Evolutionary conservation across 2,888 invertebrate genomes (phyloP), one percentile per base, ranked within the genome.

Genomic region (Pteria penguin): DNA sequence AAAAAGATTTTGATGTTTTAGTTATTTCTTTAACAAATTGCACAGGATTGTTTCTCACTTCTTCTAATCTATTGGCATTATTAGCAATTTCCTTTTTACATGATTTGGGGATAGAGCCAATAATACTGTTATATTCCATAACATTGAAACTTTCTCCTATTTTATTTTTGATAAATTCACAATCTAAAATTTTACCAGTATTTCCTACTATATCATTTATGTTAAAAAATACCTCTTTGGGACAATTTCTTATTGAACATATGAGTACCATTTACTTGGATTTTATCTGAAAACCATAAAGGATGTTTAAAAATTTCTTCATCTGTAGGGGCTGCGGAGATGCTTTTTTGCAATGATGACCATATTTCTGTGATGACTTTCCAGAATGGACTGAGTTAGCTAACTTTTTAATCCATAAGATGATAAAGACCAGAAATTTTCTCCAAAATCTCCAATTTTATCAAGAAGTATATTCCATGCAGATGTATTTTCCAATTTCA

Each of bases 381-480:
- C 70, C 70, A 70, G 52, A 70, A n/a, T n/a, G n/a, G n/a, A n/a
- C n/a, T n/a, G n/a, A n/a, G 57, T 18, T 45, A 27, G 8, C 45
- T 45, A 5, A 29, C 18, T 14, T 27, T 27, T n/a, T n/a, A 61
- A 36, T 27, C 61, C 70, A 22, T 22, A 18, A 29, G 26, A 29
- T 45, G 60, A 45, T 60, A 61, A 36, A 24, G 36, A 27, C 61
- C 70, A 70, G 27, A 61, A 57, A 27, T 70, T 45, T 60, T 33
- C 70, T 29, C 61, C 61, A 36, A 69, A 31, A 18, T 58, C 32
- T 3, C 24, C 57, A n/a, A 57, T 57, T 58, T 60, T 26, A 69
- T 60, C 69, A 32, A 63, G 62, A 31, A 63, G 26, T 31, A 5
- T 36, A 32, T 65, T 62, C 72, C 57, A 72, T 4, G 24, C 32